Evolutionary conservation across 2,113 vertebrate species (phyloP).

Genomic region (Rhodinocichla rosea): DNA sequence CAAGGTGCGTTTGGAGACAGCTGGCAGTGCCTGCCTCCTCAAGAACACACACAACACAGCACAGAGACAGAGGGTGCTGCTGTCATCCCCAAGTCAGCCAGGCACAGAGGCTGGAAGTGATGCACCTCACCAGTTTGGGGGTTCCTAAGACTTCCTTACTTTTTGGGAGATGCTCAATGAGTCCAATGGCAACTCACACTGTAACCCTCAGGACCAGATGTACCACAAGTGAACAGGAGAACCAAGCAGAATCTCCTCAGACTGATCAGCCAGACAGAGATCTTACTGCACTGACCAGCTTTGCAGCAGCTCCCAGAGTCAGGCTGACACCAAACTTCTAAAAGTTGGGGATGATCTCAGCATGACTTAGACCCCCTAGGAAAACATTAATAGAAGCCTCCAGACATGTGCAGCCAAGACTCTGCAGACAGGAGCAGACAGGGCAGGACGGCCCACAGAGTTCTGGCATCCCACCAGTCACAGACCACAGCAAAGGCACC

Average conservation of each 20-base stretch:
- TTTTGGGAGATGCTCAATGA: neutral
- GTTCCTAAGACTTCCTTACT: neutral
- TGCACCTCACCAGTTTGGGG: neutral
- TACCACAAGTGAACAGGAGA: neutral
- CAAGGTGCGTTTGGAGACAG: neutral
- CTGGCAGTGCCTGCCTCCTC: neutral
- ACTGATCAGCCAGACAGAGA: neutral
- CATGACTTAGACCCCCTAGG: neutral
- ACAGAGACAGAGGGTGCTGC: neutral
- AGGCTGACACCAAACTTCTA: neutral
- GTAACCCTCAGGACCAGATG: neutral
- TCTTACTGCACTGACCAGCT: neutral
- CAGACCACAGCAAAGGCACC: constrained; percentile 32
- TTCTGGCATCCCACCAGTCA: constrained; percentile 13
- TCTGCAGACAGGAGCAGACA: neutral
- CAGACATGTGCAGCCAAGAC: neutral
- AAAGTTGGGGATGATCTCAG: neutral
- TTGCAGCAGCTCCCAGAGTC: neutral
- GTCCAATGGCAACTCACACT: neutral
- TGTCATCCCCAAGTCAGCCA: neutral
- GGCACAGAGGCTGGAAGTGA: neutral
- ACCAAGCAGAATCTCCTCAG: neutral
- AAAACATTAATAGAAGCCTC: neutral
- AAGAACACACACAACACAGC: neutral
- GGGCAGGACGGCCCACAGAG: neutral